These are phyloP conservation scores for Cosmorhoe ocellata DNA, from an alignment of 2,888 invertebrate genomes.

Conservation along the genomic window DNA sequence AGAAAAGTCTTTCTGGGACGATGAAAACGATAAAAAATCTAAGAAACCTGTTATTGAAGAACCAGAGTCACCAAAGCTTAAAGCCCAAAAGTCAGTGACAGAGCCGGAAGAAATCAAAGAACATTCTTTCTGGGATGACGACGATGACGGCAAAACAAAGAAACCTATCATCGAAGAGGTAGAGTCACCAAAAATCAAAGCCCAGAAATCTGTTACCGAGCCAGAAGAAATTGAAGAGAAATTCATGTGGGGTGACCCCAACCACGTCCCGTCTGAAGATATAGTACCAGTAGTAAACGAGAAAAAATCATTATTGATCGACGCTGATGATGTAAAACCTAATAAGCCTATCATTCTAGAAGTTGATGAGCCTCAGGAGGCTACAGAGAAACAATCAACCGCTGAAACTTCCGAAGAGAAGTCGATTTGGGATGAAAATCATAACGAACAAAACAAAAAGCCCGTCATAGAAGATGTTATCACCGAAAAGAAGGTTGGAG, in stretches of 20 bases:
- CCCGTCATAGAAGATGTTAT: conserved; percentile 56
- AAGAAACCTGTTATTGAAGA: conserved; percentile 45
- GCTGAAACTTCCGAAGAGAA: conserved; percentile 59
- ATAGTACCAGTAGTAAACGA: conserved; percentile 50
- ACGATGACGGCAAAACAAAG: conserved; percentile 48
- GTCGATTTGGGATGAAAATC: conserved; percentile 70
- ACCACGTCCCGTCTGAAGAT: no score
- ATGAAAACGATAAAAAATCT: conserved; percentile 47
- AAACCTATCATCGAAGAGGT: conserved; percentile 43
- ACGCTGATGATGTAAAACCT: conserved; percentile 49
- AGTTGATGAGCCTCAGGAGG: conserved; percentile 41
- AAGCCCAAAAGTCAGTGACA: background rate
- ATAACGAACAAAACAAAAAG: conserved; percentile 58
- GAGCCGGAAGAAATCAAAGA: conserved; percentile 53
- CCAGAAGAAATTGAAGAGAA: conserved; percentile 52
- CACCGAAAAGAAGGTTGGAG: conserved; percentile 52
- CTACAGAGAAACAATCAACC: conserved; percentile 48
- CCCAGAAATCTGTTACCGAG: conserved; percentile 45
- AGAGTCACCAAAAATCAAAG: conserved; percentile 39
- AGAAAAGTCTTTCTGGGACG: conserved; percentile 58
- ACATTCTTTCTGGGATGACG: conserved; percentile 56
- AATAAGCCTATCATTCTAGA: conserved; percentile 53
- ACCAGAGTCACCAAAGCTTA: conserved; percentile 31
- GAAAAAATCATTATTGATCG: conserved; percentile 60
- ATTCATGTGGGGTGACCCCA: conserved; percentile 62